Evolutionary conservation across 1,140 invertebrate species (phyloP), one percentile per base, ranked within the genome.

Genomic region (Lordiphosa collinella): DNA sequence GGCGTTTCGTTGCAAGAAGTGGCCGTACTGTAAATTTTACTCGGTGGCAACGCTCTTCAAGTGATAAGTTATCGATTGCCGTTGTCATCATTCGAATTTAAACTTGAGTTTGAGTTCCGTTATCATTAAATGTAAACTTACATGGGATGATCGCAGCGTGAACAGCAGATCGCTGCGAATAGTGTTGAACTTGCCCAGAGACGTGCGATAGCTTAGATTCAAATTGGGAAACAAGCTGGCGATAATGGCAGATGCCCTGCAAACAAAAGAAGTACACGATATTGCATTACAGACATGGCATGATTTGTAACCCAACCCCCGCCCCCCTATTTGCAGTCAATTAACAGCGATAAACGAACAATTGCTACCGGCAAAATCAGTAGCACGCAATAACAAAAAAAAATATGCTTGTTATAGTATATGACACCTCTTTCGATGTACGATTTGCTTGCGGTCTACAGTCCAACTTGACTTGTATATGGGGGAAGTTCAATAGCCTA

Each of bases 211-310:
- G 65, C 65, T 80, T 29, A 88, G 72, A 61, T 88, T 86, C 46
- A 88, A 65, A 60, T 84, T 80, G 16, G 86, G 86, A 78, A 88
- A 88, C 47, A 88, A 63, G 35, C 71, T 58, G 40, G 80, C 78
- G 56, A 88, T 76, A 44, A 88, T 86, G 10, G 64, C 66, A 7
- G 82, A 70, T 18, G 82, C 86, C 69, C 86, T 88, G 65, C 14
- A 80, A 80, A 66, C 34, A 69, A 60, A 67, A 66, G 40, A 61
- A 13, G 16, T 32, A 7, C 22, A 25, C 22, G 22, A 25, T 25
- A 25, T 25, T 25, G 22, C 22, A 25, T 25, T 25, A 25, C 22
- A 25, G 22, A 25, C 22, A 25, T 25, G 22, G 22, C 22, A 25
- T 25, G 22, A 25, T 25, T 25, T 1, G 6, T 4, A 7, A 25